A percentile compares a stretch with the other conserved stretches of the same genome.
Evolutionary conservation across 2,797 vertebrate species (phyloP).

Genomic region (Zalophus californianus): DNA sequence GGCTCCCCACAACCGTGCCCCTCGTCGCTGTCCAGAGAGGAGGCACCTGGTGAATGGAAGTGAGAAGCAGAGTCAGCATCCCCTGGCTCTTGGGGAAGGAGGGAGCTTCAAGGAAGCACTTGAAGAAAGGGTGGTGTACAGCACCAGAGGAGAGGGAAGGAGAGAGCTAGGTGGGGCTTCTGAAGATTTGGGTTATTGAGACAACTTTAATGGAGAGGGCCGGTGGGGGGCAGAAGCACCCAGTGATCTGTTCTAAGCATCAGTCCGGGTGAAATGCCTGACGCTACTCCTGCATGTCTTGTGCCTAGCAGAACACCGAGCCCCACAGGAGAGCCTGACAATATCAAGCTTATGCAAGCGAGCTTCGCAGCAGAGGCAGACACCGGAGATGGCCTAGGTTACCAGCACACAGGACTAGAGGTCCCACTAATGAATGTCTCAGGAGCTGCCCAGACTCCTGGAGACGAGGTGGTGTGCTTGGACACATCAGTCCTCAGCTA

Average conservation of each 20-base stretch:
- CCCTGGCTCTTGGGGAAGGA: neutral
- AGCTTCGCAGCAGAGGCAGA: neutral
- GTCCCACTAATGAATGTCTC: neutral
- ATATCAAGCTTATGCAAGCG: neutral
- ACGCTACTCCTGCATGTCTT: rapidly evolving
- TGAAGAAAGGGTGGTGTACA: neutral
- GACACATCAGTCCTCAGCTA: neutral
- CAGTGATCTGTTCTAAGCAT: neutral
- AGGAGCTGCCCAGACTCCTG: neutral
- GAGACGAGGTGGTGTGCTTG: neutral
- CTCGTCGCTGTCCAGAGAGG: neutral
- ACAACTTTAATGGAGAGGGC: neutral
- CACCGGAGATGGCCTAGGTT: neutral
- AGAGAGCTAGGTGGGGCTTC: neutral
- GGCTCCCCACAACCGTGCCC: too few relatives aligned
- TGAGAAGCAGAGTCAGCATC: neutral
- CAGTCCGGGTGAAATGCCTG: neutral
- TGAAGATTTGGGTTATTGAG: neutral
- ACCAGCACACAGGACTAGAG: neutral
- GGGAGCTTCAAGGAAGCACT: neutral
- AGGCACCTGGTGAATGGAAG: neutral
- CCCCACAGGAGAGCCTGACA: neutral
- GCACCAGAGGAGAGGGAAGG: neutral
- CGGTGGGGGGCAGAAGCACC: neutral
- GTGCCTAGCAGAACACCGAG: neutral